Evolutionary conservation across 2,888 invertebrate genomes (phyloP), one percentile per base, ranked within the genome.

Genomic region (Lasioglossum lativentre): DNA sequence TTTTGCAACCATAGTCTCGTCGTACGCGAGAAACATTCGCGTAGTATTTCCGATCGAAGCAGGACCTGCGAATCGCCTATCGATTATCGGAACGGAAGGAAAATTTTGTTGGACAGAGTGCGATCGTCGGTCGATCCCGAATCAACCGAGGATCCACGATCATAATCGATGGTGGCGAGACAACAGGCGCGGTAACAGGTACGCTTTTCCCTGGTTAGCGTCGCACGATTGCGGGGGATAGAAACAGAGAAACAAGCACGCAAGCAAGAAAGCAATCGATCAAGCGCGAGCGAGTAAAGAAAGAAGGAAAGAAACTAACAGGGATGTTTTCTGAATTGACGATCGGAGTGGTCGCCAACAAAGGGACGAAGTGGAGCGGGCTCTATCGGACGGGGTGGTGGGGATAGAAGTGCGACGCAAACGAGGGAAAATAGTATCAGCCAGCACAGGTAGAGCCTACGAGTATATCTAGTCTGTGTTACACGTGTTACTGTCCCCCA

Each of bases 401-500:
- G 59, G 14, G 27, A 59, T 14, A 16, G 27, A 59, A 59, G 27
- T 59, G 59, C 59, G 59, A 59, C 59, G 30, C 63, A 30, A 63
- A 30, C 63, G 30, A 63, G 30, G 63, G 63, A 63, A 63, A 63
- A 16, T 63, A 2, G 63, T 63, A 30, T 27, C 14, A 6, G 16
- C 63, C 27, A 63, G 63, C 30, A 63, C 63, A 63, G 63, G 63
- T 63, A 63, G 86, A 88, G 66, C 34, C 27, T 68, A 75, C 59
- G 72, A 30, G 78, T 40, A 52, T 52, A 8, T 76, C 63, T 82
- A 66, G 82, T 77, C 83, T 87, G 85, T 87, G 86, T 86, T 86
- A 82, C 63, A 63, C 87, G 87, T 86, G 87, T 88, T 82, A 88
- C 80, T 82, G 86, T 88, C 78, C 85, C 73, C 78, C 75, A 47